Evolutionary conservation across 2,797 vertebrate genomes (phyloP).

Genomic region (Acrossocheilus fasciatus): DNA sequence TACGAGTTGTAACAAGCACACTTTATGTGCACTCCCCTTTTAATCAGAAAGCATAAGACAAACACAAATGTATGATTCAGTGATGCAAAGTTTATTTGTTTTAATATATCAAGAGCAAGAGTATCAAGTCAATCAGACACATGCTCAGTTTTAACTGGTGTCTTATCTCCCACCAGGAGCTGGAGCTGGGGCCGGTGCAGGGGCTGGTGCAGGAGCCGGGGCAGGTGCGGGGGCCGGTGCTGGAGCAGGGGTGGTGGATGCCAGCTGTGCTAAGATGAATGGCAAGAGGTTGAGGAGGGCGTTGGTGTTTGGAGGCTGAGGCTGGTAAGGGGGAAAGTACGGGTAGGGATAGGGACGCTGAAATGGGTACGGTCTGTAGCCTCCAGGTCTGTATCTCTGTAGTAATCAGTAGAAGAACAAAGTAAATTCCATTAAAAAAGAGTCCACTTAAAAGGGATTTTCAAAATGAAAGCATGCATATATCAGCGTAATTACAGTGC

Average conservation of each 20-base stretch:
- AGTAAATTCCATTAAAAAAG: background rate
- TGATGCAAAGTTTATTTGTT: background rate
- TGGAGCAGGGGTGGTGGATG: background rate
- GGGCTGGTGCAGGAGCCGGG: background rate
- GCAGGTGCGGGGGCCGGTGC: background rate
- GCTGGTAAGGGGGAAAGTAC: background rate
- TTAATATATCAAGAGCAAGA: background rate
- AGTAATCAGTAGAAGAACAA: background rate
- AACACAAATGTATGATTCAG: background rate
- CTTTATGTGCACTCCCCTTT: background rate
- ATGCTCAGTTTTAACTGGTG: constrained; percentile 12
- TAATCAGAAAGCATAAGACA: background rate
- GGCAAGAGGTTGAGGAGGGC: constrained; percentile 29
- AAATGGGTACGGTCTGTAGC: constrained; percentile 8
- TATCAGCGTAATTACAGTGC: background rate
- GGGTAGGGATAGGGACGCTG: constrained; percentile 16
- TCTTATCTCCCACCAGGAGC: background rate
- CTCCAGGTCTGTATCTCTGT: constrained; percentile 12
- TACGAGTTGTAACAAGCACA: background rate
- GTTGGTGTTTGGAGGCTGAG: constrained; percentile 25
- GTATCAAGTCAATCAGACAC: background rate
- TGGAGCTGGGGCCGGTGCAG: background rate
- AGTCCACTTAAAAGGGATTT: background rate
- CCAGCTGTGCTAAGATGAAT: constrained; percentile 7
- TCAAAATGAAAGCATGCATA: background rate